phyloP scores from a whole-genome alignment of 1,140 invertebrate genomes.

The Bombus balteatus region DNA sequence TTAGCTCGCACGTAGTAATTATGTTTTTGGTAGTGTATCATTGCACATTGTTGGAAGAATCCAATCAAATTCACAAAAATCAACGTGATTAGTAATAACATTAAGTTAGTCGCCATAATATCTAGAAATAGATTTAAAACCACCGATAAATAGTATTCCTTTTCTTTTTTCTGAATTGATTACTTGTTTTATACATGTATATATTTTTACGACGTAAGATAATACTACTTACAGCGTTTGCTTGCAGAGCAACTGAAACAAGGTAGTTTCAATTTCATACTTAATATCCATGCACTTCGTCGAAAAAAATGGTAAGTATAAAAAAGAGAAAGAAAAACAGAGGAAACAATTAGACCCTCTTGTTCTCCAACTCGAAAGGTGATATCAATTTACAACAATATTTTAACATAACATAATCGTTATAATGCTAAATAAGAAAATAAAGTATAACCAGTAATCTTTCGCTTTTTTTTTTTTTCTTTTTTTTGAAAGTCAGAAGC shows the following conservation, averaged over 20 bases:
- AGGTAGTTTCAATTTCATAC: constrained; percentile 19
- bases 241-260: background rate
- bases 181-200: background rate
- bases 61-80: constrained; percentile 30
- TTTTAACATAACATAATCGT: background rate
- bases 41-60: constrained; percentile 11
- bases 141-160: constrained; percentile 10
- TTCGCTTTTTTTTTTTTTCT: constrained; percentile 1
- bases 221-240: constrained; percentile 16
- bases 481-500: constrained; percentile 24
- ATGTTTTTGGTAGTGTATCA: constrained; percentile 51
- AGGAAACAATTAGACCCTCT: background rate
- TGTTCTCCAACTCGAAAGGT: background rate
- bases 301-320: background rate
- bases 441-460: constrained; percentile 50
- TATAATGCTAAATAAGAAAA: constrained; percentile 41
- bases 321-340: background rate
- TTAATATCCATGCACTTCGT: constrained; percentile 5
- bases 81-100: constrained; percentile 36
- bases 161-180: background rate
- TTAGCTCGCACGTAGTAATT: constrained; percentile 31
- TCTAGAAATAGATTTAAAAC: constrained; percentile 32
- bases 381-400: constrained; percentile 4
- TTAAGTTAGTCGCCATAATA: constrained; percentile 6
- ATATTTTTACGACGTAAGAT: background rate